These are phyloP conservation scores for Hydriomena furcata DNA, from an alignment of 2,888 invertebrate genomes.

Conservation along the genomic window DNA sequence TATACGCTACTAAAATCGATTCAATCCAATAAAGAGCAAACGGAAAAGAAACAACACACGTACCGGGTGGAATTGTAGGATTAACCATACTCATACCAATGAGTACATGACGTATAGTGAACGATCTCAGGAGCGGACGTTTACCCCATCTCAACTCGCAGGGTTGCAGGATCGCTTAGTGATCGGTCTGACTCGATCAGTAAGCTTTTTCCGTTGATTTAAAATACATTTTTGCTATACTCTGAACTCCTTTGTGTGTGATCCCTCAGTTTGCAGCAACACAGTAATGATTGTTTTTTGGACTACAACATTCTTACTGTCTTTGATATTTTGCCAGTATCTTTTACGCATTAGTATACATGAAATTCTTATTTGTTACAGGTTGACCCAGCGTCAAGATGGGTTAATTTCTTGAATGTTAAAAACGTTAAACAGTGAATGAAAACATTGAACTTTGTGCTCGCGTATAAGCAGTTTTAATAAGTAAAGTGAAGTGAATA, in stretches of 20 bases:
- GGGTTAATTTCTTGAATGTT: constrained; percentile 52
- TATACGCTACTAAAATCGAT: background rate
- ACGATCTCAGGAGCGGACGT: constrained; percentile 16
- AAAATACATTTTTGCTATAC: background rate
- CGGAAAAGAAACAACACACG: constrained; percentile 15
- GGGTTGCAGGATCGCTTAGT: constrained; percentile 14
- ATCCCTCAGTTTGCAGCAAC: too few relatives aligned
- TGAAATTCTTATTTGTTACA: constrained; percentile 49
- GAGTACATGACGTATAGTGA: constrained; percentile 1
- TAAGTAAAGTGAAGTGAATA: constrained; percentile 39
- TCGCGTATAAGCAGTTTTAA: constrained; percentile 24
- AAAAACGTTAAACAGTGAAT: constrained; percentile 23
- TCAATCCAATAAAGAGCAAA: constrained; percentile 12
- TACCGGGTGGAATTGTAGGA: constrained; percentile 7
- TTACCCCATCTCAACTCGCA: constrained; percentile 13
- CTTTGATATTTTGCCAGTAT: constrained; percentile 1
- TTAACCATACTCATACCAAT: constrained; percentile 16
- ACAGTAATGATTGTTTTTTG: background rate
- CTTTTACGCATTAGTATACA: constrained; percentile 9
- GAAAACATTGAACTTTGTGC: constrained; percentile 32
- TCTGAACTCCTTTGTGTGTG: too few relatives aligned
- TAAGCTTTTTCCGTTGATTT: constrained; percentile 2
- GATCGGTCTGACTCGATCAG: constrained; percentile 10
- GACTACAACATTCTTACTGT: background rate
- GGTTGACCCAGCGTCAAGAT: constrained; percentile 47